Evolutionary conservation across 1,140 invertebrate species (phyloP).

Genomic region (Chrysoperla carnea): DNA sequence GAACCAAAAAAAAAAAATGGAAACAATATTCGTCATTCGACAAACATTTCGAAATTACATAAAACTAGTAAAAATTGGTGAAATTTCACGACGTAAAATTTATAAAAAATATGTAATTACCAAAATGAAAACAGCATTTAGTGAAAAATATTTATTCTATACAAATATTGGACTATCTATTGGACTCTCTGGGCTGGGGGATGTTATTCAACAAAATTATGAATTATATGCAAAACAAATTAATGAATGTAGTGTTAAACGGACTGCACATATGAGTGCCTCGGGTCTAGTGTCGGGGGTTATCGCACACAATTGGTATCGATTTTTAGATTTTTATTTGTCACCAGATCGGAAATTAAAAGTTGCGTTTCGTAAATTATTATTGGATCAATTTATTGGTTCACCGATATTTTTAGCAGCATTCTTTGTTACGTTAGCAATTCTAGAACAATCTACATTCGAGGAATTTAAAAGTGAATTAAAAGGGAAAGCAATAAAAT

Average conservation of each 20-base stretch:
- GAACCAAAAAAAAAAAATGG: too few species aligned
- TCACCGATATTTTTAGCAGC: conserved; percentile 67
- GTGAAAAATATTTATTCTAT: conserved; percentile 55
- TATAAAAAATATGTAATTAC: too few species aligned
- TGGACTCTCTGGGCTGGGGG: conserved; percentile 56
- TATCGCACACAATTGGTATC: conserved; percentile 77
- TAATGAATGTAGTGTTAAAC: conserved; percentile 38
- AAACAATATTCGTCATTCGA: too few species aligned
- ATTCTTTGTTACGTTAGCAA: conserved; percentile 62
- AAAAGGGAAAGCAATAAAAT: conserved; percentile 53
- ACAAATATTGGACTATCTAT: conserved; percentile 77
- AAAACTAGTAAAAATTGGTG: too few species aligned
- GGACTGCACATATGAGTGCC: conserved; percentile 62
- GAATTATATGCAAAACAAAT: conserved; percentile 48
- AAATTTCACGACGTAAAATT: too few species aligned
- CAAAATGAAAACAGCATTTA: conserved; percentile 30
- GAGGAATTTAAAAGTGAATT: conserved; percentile 51
- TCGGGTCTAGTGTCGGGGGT: conserved; percentile 63
- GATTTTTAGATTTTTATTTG: conserved; percentile 40
- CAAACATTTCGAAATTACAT: too few species aligned
- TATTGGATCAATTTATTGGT: conserved; percentile 75
- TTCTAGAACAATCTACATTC: conserved; percentile 45
- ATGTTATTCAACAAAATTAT: conserved; percentile 70
- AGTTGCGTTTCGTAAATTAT: conserved; percentile 65
- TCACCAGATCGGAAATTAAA: conserved; percentile 48